Evolutionary conservation across 2,113 vertebrate genomes (phyloP), one percentile per base, ranked within the genome.

Genomic region (Nannospalax galili): DNA sequence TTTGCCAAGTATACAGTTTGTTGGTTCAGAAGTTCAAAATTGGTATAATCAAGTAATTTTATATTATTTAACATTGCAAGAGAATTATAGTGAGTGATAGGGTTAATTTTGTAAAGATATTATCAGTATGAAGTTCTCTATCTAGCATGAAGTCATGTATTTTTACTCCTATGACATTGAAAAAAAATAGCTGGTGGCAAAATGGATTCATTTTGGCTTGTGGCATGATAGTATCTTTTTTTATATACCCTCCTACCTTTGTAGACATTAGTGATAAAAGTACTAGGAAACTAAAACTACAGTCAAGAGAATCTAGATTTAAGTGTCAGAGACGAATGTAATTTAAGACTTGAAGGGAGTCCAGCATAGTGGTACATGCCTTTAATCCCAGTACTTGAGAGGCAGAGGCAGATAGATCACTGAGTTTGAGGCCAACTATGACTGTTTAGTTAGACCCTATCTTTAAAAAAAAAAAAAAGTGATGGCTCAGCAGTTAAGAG

Each of bases 81-180:
- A 92, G 64, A 93, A 64, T 52, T 91, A 62, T 80, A 80, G 24
- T 94, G 48, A 24, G 64, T 94, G 72, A 81, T 77, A 40, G 19
- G 45, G 78, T 93, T 94, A 88, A 84, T 95, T 94, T 90, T 95
- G 1, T 94, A 84, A 96, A 92, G 67, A 67, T 90, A 92, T 92
- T 58, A 88, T 91, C 91, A 91, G 14, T n/a, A 58, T 96, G 56
- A 80, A 93, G 64, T 89, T 74, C 84, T 52, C 58, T 86, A 24
- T 73, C 22, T 64, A 58, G 37, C n/a, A 42, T 82, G 60, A 30
- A 42, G 60, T 65, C 45, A 65, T 22, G 37, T 65, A 15, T 64
- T 30, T 0, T 84, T 80, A 62, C 78, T 87, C n/a, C 91, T 62
- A 52, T 30, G 26, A 81, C 75, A 90, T 89, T 94, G 64, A 92